A percentile compares a stretch with the other conserved stretches of the same genome.
Conservation (phyloP, 2,797 vertebrate genomes). For the Eulemur mongoz region DNA sequence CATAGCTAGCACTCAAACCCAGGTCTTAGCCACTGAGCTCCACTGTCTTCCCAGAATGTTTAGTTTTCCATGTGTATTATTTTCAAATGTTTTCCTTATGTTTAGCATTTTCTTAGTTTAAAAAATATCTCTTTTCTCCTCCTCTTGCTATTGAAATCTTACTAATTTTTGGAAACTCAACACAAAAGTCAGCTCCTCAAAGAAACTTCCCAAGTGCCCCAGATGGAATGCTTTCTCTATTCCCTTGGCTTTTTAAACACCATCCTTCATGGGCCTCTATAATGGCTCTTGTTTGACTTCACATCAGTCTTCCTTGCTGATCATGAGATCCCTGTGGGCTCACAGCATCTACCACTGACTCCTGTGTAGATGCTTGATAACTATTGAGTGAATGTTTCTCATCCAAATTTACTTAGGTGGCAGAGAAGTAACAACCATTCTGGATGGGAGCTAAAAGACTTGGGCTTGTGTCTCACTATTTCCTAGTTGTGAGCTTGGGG, state of each 20-base stretch:
- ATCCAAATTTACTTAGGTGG: not conserved
- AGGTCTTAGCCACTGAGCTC: not conserved
- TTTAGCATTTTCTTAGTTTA: constrained; percentile 8
- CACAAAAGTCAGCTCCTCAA: constrained; percentile 5
- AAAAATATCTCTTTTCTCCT: not conserved
- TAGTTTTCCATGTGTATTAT: not conserved
- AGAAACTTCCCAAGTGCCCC: not conserved
- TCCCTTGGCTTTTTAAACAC: not conserved
- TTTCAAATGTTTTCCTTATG: not conserved
- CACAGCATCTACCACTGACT: not conserved
- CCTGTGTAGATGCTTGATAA: not conserved
- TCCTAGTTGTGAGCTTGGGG: not conserved
- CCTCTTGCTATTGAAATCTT: not conserved
- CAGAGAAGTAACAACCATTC: not conserved
- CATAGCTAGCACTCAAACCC: not conserved
- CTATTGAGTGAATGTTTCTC: not conserved
- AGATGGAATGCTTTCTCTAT: not conserved
- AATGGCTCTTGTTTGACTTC: not conserved
- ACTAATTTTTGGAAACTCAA: not conserved
- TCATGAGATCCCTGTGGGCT: not conserved
- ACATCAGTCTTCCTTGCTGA: not conserved
- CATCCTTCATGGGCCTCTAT: not conserved
- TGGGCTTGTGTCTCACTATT: not conserved
- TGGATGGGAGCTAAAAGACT: not conserved
- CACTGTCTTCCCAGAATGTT: not conserved